Evolutionary conservation across 2,888 invertebrate species (phyloP).

Genomic region (Agriotes lineatus): DNA sequence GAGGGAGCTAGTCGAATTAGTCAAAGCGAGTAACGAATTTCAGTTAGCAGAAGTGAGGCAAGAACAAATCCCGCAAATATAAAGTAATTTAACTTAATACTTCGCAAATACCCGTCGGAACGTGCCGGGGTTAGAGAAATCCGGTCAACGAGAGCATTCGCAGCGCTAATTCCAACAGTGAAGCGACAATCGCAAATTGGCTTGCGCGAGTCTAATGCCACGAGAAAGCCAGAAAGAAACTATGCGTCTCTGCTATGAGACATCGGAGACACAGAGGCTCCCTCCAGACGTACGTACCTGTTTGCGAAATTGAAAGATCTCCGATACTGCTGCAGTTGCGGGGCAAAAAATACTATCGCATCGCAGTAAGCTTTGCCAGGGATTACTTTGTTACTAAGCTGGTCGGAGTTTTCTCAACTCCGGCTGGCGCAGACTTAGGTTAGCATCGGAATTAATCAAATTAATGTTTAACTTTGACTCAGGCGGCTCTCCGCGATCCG

Average conservation of each 20-base stretch:
- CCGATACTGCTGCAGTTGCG: neutral
- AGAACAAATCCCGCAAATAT: constrained; percentile 38
- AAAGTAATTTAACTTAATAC: constrained; percentile 42
- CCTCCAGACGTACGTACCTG: neutral
- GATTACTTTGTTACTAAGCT: neutral
- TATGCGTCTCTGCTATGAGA: neutral
- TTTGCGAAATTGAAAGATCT: neutral
- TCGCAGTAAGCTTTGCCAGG: neutral
- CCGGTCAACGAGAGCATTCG: constrained; percentile 36
- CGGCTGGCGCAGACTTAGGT: neutral
- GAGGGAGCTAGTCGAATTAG: neutral
- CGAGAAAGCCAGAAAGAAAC: constrained; percentile 14
- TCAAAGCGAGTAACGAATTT: constrained; percentile 24
- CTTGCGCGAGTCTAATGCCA: constrained; percentile 25
- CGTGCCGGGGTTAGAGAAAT: constrained; percentile 40
- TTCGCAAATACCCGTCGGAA: constrained; percentile 35
- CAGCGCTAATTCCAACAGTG: constrained; percentile 33
- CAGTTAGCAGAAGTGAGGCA: constrained; percentile 24
- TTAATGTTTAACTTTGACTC: neutral
- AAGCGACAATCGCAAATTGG: constrained; percentile 39
- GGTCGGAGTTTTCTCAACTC: neutral
- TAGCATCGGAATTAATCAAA: neutral
- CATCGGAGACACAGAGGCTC: neutral
- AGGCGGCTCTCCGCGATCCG: neutral
- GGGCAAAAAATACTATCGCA: neutral